Base-by-base conservation (phyloP, 2,113 vertebrate species). In the Chloropsis cyanopogon region DNA sequence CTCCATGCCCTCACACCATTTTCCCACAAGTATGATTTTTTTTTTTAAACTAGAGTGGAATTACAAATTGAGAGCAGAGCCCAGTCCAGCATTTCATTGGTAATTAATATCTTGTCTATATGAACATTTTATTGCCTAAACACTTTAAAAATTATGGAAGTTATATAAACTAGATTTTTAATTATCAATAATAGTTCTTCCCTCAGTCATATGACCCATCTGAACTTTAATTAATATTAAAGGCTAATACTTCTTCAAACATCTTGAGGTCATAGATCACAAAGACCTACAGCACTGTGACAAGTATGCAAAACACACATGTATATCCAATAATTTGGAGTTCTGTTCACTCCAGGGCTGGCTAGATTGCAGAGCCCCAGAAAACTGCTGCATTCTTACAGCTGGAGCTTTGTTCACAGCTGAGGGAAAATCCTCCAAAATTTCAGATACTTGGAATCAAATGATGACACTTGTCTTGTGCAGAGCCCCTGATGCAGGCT, bases 291-390 rank as follows among this genome's bases (percentile, higher is more conserved):
- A 59, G 33, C 54, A 57, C 26, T 18, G 11, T 19, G 10, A 46
- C 37, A 76, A 57, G 20, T 6, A 13, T 4, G 9, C 0, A 1
- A 65, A 80, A n/a, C 19, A 46, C 65, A 29, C 1, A 2, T 0
- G 2, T n/a, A 26, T 7, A 50, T 13, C 29, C 28, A 72, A 4
- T 15, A 82, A 46, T n/a, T 21, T n/a, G 28, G 52, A 71, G 33
- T 17, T 63, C 2, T 7, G 10, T 33, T 73, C 65, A 13, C 46
- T 50, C 49, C 81, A 60, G 46, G 20, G 37, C 4, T 79, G 72
- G 28, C 11, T 63, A 56, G 25, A 37, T 2, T 53, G 56, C 56
- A 52, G 20, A 78, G 47, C 35, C 49, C 39, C 3, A 33, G 5
- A 66, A 26, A 35, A 33, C 47, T 50, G 3, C 39, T 75, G 42